Conservation (phyloP, 2,113 vertebrate species). For the Archilochus colubris region DNA sequence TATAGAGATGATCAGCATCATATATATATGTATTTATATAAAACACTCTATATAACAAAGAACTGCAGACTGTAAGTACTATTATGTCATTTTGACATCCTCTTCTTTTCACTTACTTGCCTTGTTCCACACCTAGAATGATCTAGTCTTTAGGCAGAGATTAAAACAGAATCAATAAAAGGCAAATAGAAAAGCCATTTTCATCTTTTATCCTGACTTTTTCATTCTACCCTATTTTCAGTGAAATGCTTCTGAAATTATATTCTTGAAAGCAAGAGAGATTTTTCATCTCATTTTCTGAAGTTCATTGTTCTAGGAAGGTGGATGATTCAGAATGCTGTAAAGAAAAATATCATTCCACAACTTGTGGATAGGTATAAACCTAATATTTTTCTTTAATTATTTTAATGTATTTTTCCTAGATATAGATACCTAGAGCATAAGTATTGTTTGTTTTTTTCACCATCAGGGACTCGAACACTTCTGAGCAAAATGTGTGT, state of each 20-base stretch:
- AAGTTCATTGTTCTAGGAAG: conserved; percentile 71
- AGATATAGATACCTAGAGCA: not conserved
- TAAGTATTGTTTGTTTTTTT: conserved; percentile 20
- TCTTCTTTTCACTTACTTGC: conserved; percentile 41
- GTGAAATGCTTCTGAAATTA: conserved; percentile 71
- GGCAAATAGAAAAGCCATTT: conserved; percentile 64
- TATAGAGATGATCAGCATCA: not conserved
- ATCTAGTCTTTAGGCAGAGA: conserved; percentile 45
- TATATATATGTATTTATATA: not conserved
- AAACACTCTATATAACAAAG: not conserved
- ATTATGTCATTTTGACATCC: conserved; percentile 27
- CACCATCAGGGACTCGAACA: not conserved
- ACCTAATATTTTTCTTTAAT: conserved; percentile 33
- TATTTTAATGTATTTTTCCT: conserved; percentile 56
- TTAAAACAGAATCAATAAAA: conserved; percentile 72
- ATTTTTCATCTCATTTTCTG: conserved; percentile 57
- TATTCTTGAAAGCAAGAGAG: conserved; percentile 63
- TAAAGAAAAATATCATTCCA: conserved; percentile 64
- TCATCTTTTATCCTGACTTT: conserved; percentile 61
- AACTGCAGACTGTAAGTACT: conserved; percentile 6
- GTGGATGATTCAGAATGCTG: conserved; percentile 54
- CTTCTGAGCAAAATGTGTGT: not conserved
- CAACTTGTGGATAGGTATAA: conserved; percentile 41
- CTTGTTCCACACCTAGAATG: conserved; percentile 37
- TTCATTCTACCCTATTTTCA: conserved; percentile 51